Percentiles rank a stretch among this genome's conserved stretches.
phyloP scores from a whole-genome alignment of 2,113 vertebrate species.

The Coregonus clupeaformis region DNA sequence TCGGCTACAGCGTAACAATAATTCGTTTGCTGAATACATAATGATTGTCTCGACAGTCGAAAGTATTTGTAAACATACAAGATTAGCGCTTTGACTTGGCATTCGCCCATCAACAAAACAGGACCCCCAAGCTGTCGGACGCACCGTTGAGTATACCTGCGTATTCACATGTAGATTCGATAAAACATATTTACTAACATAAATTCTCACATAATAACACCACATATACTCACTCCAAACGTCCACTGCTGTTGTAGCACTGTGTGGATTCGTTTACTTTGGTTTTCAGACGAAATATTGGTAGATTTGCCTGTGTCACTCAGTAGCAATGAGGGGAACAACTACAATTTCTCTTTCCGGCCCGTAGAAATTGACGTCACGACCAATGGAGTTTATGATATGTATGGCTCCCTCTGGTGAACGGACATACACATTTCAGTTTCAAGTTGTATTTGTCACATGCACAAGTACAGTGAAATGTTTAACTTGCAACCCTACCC shows the following conservation, averaged over 20 bases:
- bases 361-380: conserved; percentile 39
- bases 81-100: not conserved
- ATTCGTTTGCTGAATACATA: not conserved
- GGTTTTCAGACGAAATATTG: conserved; percentile 18
- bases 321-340: conserved; percentile 3
- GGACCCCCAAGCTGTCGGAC: not conserved
- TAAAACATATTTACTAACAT: not conserved
- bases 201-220: not conserved
- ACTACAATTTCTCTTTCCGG: conserved; percentile 58
- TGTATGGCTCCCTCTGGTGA: conserved; percentile 35
- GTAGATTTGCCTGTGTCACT: conserved; percentile 51
- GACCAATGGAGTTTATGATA: not conserved
- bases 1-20: not conserved
- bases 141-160: not conserved
- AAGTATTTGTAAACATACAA: not conserved
- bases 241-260: conserved; percentile 24
- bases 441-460: not conserved
- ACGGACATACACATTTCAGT: not conserved
- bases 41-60: not conserved
- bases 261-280: not conserved
- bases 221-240: not conserved
- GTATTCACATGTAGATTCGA: not conserved
- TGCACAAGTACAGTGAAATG: too few relatives aligned
- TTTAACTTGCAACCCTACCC: too few relatives aligned
- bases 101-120: not conserved